Percentiles rank a stretch among this genome's conserved stretches.
These are phyloP conservation scores for Chalcis sispes DNA, from an alignment of 2,888 invertebrate genomes.

Conservation along the genomic window DNA sequence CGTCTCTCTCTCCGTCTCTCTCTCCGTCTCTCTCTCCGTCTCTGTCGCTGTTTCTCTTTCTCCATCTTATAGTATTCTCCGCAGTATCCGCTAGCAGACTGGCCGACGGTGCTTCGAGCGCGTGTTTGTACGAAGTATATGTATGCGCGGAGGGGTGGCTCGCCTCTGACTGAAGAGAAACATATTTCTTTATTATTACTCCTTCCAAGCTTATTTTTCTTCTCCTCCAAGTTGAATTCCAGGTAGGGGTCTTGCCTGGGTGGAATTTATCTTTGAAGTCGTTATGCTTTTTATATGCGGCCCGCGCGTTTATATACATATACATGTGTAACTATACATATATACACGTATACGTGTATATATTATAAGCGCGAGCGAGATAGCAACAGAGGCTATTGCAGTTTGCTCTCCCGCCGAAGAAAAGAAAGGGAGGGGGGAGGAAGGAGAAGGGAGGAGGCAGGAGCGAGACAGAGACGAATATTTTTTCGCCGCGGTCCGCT, in stretches of 20 bases:
- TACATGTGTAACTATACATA: conserved; percentile 49
- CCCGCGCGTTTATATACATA: conserved; percentile 61
- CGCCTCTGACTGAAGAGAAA: conserved; percentile 72
- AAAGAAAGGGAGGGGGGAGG: no score
- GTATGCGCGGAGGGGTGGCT: conserved; percentile 44
- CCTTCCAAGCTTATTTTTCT: conserved; percentile 75
- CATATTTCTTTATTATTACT: conserved; percentile 76
- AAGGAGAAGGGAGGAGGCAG: no score
- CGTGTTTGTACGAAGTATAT: conserved; percentile 1
- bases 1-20: neutral
- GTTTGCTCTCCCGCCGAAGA: neutral
- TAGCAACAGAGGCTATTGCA: conserved; percentile 3
- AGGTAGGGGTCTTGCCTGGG: conserved; percentile 68
- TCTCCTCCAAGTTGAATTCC: conserved; percentile 72
- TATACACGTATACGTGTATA: no score
- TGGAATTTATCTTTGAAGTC: conserved; percentile 69
- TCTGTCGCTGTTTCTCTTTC: no score
- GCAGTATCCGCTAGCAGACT: no score
- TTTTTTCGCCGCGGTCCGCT: conserved; percentile 49
- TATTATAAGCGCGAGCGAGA: conserved; percentile 16
- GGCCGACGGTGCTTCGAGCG: no score
- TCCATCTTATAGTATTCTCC: no score
- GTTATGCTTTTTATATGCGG: conserved; percentile 71
- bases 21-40: neutral
- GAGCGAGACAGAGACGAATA: conserved; percentile 44